Evolutionary conservation across 2,888 invertebrate species (phyloP).

Genomic region (Acrobeloides nanus): DNA sequence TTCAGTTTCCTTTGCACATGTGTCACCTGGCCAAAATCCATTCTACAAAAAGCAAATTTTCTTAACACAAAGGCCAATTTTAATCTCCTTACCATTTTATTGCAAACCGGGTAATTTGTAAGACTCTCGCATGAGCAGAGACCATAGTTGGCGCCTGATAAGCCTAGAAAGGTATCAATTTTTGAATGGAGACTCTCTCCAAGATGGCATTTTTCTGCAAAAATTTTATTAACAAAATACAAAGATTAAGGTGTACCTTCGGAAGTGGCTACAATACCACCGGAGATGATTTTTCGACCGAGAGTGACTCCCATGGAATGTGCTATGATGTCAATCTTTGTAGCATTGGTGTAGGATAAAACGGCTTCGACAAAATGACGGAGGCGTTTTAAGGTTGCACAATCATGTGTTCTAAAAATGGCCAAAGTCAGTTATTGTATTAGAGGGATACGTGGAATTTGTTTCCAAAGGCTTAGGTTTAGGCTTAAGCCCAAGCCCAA

Average conservation of each 20-base stretch:
- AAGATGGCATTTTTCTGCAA: slow-evolving; percentile 18
- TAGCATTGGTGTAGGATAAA: slow-evolving; percentile 21
- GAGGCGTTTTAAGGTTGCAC: slow-evolving; percentile 18
- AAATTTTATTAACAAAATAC: too few relatives aligned
- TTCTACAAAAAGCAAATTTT: slow-evolving; percentile 12
- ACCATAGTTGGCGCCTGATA: slow-evolving; percentile 46
- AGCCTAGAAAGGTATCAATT: slow-evolving; percentile 41
- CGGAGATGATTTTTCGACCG: slow-evolving; percentile 29
- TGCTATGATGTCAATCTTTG: slow-evolving; percentile 22
- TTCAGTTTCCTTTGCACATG: too few relatives aligned
- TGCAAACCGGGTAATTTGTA: slow-evolving; percentile 32
- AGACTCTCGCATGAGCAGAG: slow-evolving; percentile 41
- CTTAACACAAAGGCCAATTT: not conserved
- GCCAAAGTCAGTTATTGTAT: too few relatives aligned
- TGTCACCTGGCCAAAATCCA: slow-evolving; percentile 36
- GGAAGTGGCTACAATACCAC: slow-evolving; percentile 21
- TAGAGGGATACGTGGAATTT: too few relatives aligned
- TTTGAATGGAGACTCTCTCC: slow-evolving; percentile 27
- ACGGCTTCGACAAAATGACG: slow-evolving; percentile 26
- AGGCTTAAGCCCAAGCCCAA: too few relatives aligned
- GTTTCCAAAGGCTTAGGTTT: too few relatives aligned
- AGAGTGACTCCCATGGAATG: slow-evolving; percentile 34
- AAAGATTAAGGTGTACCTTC: too few relatives aligned
- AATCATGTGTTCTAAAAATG: slow-evolving; percentile 19
- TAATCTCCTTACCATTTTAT: slow-evolving; percentile 18